Conservation (phyloP, 2,797 vertebrate species). For the Gallinago solitaria region DNA sequence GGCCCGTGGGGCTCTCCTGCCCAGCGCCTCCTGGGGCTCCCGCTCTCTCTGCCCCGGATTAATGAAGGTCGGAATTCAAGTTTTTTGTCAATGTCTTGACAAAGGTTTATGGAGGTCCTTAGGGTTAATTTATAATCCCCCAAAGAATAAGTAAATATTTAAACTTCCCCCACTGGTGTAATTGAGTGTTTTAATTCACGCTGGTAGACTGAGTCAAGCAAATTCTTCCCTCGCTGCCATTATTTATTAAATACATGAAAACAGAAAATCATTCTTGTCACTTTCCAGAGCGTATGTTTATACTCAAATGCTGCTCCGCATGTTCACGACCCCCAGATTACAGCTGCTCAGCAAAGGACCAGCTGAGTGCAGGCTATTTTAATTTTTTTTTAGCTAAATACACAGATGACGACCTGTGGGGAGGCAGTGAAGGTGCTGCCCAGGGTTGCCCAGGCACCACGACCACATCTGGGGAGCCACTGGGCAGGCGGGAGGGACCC, state of each 20-base stretch:
- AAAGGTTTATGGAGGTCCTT: slow-evolving; percentile 29
- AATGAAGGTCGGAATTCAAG: slow-evolving; percentile 9
- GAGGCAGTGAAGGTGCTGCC: neutral
- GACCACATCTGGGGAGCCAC: rapidly evolving
- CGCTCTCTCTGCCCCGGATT: neutral
- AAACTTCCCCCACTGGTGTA: slow-evolving; percentile 18
- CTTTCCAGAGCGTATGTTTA: neutral
- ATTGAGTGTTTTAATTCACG: slow-evolving; percentile 41
- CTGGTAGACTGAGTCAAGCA: neutral
- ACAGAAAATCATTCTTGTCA: neutral
- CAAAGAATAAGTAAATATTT: slow-evolving; percentile 61
- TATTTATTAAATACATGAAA: slow-evolving; percentile 30
- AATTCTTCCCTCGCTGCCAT: neutral
- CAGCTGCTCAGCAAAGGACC: neutral
- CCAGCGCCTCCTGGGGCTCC: no score
- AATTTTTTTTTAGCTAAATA: no score
- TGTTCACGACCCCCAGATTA: neutral
- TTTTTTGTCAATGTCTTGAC: slow-evolving; percentile 10
- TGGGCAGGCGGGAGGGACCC: neutral
- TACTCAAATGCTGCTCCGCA: neutral
- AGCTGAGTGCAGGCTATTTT: rapidly evolving
- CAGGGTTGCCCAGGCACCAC: rapidly evolving
- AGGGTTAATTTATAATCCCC: slow-evolving; percentile 48
- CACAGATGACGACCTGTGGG: rapidly evolving
- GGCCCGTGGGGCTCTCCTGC: no score